Percentiles rank a stretch among this genome's conserved stretches.
Evolutionary conservation across 2,888 invertebrate species (phyloP).

Genomic region (Epinotia demarniana): DNA sequence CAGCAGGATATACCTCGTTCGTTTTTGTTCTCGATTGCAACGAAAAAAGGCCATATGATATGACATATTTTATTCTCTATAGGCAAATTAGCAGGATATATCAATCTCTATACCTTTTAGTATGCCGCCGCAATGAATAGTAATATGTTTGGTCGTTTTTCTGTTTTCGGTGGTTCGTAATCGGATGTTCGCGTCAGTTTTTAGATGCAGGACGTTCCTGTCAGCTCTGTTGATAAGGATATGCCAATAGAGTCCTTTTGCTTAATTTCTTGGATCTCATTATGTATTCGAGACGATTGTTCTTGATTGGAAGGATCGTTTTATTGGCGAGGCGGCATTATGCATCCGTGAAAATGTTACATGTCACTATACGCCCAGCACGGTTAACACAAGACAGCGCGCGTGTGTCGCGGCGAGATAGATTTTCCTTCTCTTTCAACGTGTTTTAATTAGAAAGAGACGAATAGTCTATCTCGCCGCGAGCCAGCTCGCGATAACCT

Average conservation of each 20-base stretch:
- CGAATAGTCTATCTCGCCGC: too few species aligned
- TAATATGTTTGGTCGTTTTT: slow-evolving; percentile 56
- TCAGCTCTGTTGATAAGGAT: slow-evolving; percentile 39
- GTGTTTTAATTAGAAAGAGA: too few species aligned
- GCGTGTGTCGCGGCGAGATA: too few species aligned
- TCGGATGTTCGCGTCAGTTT: slow-evolving; percentile 60
- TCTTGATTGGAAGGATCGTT: slow-evolving; percentile 27
- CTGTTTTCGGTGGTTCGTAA: slow-evolving; percentile 44
- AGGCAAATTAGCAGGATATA: slow-evolving; percentile 83
- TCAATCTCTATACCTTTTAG: slow-evolving; percentile 71
- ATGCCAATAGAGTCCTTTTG: slow-evolving; percentile 39
- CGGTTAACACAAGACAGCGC: background rate
- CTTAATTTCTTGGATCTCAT: slow-evolving; percentile 38
- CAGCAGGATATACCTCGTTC: slow-evolving; percentile 75
- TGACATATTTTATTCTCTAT: slow-evolving; percentile 79
- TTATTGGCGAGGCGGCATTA: background rate
- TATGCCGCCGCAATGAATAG: slow-evolving; percentile 66
- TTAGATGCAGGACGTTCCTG: slow-evolving; percentile 47
- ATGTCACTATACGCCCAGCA: background rate
- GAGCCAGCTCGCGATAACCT: too few species aligned
- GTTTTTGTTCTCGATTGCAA: slow-evolving; percentile 74
- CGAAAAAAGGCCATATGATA: slow-evolving; percentile 72
- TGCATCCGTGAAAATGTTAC: background rate
- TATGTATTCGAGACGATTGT: slow-evolving; percentile 30
- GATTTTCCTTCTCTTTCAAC: too few species aligned